Base-by-base conservation (phyloP, 2,113 vertebrate species). In the Thamnophis sirtalis region DNA sequence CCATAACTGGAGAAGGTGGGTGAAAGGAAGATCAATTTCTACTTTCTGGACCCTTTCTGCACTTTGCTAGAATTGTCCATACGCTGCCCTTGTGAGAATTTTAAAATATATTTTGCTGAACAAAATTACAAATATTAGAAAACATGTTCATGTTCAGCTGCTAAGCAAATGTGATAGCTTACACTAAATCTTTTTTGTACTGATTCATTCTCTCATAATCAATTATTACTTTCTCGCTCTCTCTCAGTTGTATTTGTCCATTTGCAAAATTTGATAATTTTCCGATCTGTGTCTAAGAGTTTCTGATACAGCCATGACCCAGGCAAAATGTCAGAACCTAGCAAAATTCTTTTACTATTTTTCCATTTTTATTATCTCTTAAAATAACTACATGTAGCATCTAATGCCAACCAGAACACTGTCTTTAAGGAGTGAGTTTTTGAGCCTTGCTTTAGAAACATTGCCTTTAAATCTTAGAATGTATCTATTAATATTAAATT, bases 1-100 rank as follows among this genome's bases (percentile, higher is more conserved):
- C 9, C 0, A 43, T 95, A 68, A 0, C 0, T 0, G 89, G 92
- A 28, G 94, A 89, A 84, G 93, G 96, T 97, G 28, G 87, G 73
- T 90, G 58, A 91, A 50, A 55, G 7, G 7, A 80, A 43, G 17
- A 3, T 43, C 17, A 80, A 43, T 2, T 80, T 21, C 7, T 13
- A 21, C 43, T 51, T 50, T 89, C 28, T 49, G 9, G 7, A 3
- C 3, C 73, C 49, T 60, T n/a, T 49, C 24, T 89, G 48, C 17
- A 68, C 7, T 89, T 28, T 8, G 0, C 3, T 28, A 63, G 11
- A 19, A 48, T 22, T 60, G 88, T 28, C 4, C 19, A 19, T 19
- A 43, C 0, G 3, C 19, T 55, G 21, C 2, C 5, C 26, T 91
- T 48, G 28, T 9, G 33, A 80, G 73, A 33, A 80, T 43, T 80